Evolutionary conservation across 2,888 invertebrate species (phyloP).

Genomic region (Drosophila conformis): DNA sequence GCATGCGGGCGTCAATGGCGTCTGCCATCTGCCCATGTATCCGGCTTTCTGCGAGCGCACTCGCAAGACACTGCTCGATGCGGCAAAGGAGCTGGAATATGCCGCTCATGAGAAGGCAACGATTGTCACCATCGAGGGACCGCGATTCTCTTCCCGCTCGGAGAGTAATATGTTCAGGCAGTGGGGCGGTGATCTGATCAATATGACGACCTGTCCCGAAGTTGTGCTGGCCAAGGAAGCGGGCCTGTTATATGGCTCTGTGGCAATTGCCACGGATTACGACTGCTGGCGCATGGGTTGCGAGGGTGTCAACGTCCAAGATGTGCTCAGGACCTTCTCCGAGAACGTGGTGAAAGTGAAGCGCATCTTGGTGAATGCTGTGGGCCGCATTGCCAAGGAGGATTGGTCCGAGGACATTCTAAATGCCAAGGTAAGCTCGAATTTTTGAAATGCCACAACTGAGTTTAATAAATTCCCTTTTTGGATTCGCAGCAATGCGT

Average conservation of each 20-base stretch:
- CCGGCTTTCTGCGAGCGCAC: constrained; percentile 93
- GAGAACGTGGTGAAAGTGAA: constrained; percentile 92
- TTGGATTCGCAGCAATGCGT: constrained; percentile 76
- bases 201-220: constrained; percentile 99
- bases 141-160: constrained; percentile 95
- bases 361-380: constrained; percentile 89
- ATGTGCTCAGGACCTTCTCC: constrained; percentile 92
- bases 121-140: constrained; percentile 94
- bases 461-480: background rate
- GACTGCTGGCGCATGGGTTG: constrained; percentile 96
- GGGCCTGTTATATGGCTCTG: constrained; percentile 95
- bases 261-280: constrained; percentile 99
- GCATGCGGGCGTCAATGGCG: constrained; percentile 87
- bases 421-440: constrained; percentile 87
- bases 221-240: constrained; percentile 97
- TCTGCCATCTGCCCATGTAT: constrained; percentile 97
- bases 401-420: constrained; percentile 90
- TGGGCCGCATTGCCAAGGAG: constrained; percentile 89
- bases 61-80: constrained; percentile 88
- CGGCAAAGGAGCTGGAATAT: constrained; percentile 87
- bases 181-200: constrained; percentile 96
- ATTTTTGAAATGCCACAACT: background rate
- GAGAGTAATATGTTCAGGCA: constrained; percentile 94
- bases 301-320: constrained; percentile 88
- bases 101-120: constrained; percentile 88